Evolutionary conservation across 2,888 invertebrate genomes (phyloP).

Genomic region (Fragum sueziense): DNA sequence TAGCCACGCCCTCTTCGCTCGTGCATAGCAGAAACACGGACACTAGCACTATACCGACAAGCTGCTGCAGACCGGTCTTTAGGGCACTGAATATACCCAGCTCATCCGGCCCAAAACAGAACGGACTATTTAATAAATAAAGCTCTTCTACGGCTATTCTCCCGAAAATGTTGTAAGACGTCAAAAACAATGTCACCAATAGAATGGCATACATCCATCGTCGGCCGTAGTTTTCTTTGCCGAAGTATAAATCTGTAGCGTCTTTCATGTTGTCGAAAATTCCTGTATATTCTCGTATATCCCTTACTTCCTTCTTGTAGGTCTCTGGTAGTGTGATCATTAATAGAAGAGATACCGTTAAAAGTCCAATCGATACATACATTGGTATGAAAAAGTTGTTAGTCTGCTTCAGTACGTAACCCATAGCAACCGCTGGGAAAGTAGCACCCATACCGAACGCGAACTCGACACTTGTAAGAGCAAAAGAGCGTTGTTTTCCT

Average conservation of each 20-base stretch:
- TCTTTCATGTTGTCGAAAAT: slow-evolving; percentile 42
- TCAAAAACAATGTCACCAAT: slow-evolving; percentile 39
- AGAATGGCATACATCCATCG: slow-evolving; percentile 49
- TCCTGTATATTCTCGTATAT: slow-evolving; percentile 24
- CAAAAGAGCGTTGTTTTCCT: slow-evolving; percentile 55
- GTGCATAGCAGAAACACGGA: slow-evolving; percentile 50
- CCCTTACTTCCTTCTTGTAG: slow-evolving; percentile 30
- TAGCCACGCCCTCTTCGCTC: slow-evolving; percentile 52
- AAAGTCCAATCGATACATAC: slow-evolving; percentile 26
- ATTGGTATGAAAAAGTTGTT: slow-evolving; percentile 46
- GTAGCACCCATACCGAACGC: slow-evolving; percentile 48
- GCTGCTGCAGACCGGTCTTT: slow-evolving; percentile 34
- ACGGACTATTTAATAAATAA: slow-evolving; percentile 61
- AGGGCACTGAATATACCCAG: slow-evolving; percentile 54
- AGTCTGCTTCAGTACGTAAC: slow-evolving; percentile 54
- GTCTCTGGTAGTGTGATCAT: slow-evolving; percentile 53
- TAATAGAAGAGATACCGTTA: slow-evolving; percentile 33
- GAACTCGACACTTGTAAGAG: slow-evolving; percentile 47
- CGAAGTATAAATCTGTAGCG: slow-evolving; percentile 52
- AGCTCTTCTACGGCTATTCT: slow-evolving; percentile 54
- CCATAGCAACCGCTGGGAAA: slow-evolving; percentile 44
- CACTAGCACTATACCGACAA: slow-evolving; percentile 46
- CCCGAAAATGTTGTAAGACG: slow-evolving; percentile 38
- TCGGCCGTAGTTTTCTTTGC: slow-evolving; percentile 27
- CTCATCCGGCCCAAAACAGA: slow-evolving; percentile 62